Conservation (phyloP, 2,888 invertebrate genomes). For the Caenorhabditis zanzibari region DNA sequence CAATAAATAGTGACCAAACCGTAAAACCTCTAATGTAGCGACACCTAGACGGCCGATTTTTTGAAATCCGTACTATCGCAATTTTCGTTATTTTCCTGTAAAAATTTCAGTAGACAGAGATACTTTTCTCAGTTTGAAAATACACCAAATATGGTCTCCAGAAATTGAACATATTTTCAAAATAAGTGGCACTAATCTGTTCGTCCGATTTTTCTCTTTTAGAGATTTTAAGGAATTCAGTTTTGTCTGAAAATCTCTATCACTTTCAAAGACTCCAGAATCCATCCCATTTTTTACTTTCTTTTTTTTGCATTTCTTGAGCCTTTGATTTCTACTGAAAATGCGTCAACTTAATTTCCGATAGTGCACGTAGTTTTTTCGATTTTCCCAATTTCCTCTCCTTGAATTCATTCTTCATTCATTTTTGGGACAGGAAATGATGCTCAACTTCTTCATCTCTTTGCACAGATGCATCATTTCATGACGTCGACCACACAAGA, state of each 20-base stretch:
- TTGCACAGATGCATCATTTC: not conserved
- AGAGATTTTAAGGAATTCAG: no score
- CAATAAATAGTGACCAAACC: no score
- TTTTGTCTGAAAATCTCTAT: not conserved
- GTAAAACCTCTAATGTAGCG: no score
- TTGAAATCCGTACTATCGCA: no score
- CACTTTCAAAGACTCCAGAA: not conserved
- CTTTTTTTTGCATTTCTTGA: not conserved
- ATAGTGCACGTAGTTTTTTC: constrained; percentile 43
- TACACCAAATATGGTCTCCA: no score
- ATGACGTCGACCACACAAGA: constrained; percentile 50
- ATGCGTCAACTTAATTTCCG: constrained; percentile 47
- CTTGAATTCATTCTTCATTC: constrained; percentile 5
- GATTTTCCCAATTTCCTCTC: constrained; percentile 38
- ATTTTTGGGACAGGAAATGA: not conserved
- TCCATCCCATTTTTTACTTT: not conserved
- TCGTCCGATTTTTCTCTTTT: no score
- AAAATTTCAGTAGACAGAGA: no score
- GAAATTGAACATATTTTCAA: no score
- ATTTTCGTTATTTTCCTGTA: no score
- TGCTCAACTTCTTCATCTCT: not conserved
- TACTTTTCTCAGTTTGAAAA: no score
- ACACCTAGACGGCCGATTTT: no score
- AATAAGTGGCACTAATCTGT: no score
- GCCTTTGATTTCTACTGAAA: not conserved